Evolutionary conservation across 2,888 invertebrate species (phyloP).

Genomic region (Pyrochroa serraticornis): DNA sequence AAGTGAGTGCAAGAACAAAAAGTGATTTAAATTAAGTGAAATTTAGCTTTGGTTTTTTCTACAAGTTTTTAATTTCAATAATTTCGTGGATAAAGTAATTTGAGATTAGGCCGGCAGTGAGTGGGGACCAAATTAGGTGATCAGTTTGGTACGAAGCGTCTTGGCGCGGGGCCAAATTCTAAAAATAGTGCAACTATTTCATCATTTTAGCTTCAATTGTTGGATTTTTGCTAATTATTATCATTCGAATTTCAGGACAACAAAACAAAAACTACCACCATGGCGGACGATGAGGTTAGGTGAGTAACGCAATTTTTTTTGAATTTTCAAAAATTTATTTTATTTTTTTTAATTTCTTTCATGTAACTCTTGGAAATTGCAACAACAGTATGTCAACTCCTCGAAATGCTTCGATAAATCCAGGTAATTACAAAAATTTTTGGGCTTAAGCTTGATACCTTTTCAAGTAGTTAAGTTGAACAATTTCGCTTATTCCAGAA

Average conservation of each 20-base stretch:
- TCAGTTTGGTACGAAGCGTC: constrained; percentile 11
- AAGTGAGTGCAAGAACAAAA: constrained; percentile 26
- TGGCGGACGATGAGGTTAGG: constrained; percentile 97
- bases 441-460: too few relatives aligned
- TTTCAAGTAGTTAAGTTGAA: neutral
- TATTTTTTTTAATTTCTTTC: constrained; percentile 28
- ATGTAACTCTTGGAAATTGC: constrained; percentile 20
- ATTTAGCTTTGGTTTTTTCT: constrained; percentile 11
- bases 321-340: constrained; percentile 31
- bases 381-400: constrained; percentile 27
- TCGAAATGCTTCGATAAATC: constrained; percentile 24
- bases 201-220: constrained; percentile 18
- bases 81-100: constrained; percentile 2
- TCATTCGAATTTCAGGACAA: constrained; percentile 62
- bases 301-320: constrained; percentile 61
- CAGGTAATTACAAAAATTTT: constrained; percentile 34
- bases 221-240: constrained; percentile 17
- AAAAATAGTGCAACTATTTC: constrained; percentile 14
- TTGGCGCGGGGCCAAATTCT: constrained; percentile 14
- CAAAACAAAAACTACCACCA: constrained; percentile 68
- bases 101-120: constrained; percentile 12
- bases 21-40: neutral
- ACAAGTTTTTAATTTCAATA: neutral
- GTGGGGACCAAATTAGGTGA: constrained; percentile 40
- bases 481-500: neutral